Base-by-base conservation (phyloP, 2,113 vertebrate species). In the Urocolius indicus region DNA sequence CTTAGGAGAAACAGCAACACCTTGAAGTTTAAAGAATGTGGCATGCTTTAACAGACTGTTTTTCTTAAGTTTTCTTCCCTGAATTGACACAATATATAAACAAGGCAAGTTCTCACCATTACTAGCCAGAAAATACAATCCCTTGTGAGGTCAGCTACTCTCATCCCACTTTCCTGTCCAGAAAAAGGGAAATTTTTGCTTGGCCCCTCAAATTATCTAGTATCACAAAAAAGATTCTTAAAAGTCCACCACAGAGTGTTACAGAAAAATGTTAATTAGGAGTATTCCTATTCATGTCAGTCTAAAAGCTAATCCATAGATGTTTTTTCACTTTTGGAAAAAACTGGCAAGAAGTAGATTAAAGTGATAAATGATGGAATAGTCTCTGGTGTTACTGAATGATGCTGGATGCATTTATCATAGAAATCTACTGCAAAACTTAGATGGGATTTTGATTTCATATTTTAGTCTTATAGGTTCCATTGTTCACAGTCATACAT, bases 1-100 rank as follows among this genome's bases (percentile, higher is more conserved):
- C 43, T 51, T 49, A 38, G 48, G 52, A 96, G 79, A 71, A 78
- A 84, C 63, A 87, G n/a, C 55, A 88, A 84, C 36, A 73, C 36
- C 71, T 95, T 94, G 82, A 87, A 57, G 75, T 87, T 95, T 78
- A 91, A 82, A 87, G 59, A 78, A 84, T 86, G 23, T 73, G 59
- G 30, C 52, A 92, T n/a, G 27, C 5, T 81, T 58, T 91, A 66
- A 27, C 27, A 90, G 27, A 77, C 11, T 0, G 4, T 4, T 7
- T 51, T 72, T 59, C 84, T 72, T 43, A 75, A 59, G n/a, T 91
- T 84, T 78, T 57, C 41, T 41, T 86, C 82, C 71, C 52, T 81
- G 41, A 61, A 52, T 89, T 89, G 83, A 30, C 41, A 30, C 45
- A 62, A 63, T 48, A 62, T 8, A 66, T 27, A 92, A 90, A 72